These are phyloP conservation scores for Heliconius melpomene DNA, from an alignment of 1,140 invertebrate genomes.

Conservation along the genomic window DNA sequence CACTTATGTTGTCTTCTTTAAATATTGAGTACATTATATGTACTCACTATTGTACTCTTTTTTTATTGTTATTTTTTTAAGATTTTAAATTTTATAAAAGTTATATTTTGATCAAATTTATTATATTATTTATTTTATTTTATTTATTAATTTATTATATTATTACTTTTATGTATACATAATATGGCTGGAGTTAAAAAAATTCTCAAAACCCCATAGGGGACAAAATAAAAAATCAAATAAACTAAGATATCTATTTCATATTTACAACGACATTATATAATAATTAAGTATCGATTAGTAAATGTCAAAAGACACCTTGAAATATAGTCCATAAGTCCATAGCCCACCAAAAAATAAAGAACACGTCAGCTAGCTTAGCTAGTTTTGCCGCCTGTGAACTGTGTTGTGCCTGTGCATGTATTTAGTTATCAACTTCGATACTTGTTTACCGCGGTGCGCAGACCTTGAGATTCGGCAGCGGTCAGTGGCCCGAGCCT, in stretches of 20 bases:
- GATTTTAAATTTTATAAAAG: too few relatives aligned
- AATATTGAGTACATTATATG: not conserved
- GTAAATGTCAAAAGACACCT: not conserved
- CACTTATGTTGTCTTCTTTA: not conserved
- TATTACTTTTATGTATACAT: not conserved
- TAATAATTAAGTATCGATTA: not conserved
- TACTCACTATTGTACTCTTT: too few relatives aligned
- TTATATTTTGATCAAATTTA: not conserved
- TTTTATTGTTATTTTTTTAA: not conserved
- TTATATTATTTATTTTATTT: too few relatives aligned
- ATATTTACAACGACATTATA: not conserved
- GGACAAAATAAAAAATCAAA: not conserved
- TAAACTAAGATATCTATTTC: not conserved
- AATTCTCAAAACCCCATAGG: not conserved
- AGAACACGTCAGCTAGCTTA: not conserved
- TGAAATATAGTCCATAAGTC: not conserved
- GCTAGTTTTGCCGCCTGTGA: not conserved
- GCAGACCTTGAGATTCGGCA: constrained; percentile 77
- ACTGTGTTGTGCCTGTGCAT: constrained; percentile 17
- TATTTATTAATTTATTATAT: too few relatives aligned
- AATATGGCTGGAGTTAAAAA: not conserved
- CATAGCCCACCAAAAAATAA: constrained; percentile 1
- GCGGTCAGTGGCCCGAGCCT: constrained; percentile 71
- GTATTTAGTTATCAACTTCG: constrained; percentile 52
- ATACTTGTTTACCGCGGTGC: constrained; percentile 73